Base-by-base conservation (phyloP, 1,140 invertebrate species). In the Drosophila oshimai region DNA sequence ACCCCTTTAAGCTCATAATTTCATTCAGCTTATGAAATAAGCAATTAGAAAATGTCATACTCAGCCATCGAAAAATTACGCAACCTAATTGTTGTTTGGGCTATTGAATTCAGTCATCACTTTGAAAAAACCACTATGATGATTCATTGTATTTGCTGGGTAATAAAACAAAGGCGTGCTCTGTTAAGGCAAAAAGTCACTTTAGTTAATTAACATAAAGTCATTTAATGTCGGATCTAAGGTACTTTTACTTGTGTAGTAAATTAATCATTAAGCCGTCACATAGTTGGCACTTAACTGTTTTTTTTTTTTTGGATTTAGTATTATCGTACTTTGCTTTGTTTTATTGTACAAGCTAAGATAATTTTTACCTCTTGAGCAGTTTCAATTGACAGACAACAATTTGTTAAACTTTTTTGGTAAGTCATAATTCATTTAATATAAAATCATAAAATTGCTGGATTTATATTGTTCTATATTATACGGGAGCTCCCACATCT, bases 161-260 rank as follows among this genome's bases (percentile, higher is more conserved):
- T 57, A 57, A 57, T 53, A 57, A 57, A 57, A 57, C 13, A 18
- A 34, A 44, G 53, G 58, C 37, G 53, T 58, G 34, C 20, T 37
- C 26, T 26, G 20, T 9, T n/a, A 26, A 24, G 13, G 6, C 26
- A 42, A 13, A 51, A n/a, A 45, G 45, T 22, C 15, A 44, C 39
- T 15, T 37, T n/a, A 67, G 45, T 68, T 69, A 62, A 62, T 62
- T 62, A 62, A 17, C 22, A 15, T 36, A 62, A 60, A 42, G 20
- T 7, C 20, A 26, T 26, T 51, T 15, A 33, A 10, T 15, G 44
- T 22, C 9, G 18, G 13, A 29, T 22, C 10, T 10, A 55, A 17
- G 45, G 45, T 55, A 12, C 9, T 51, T 51, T 51, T 7, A 24
- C 10, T 6, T 3, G 18, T 22, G 28, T 22, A 55, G n/a, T 26